phyloP scores from a whole-genome alignment of 2,113 vertebrate genomes.

The Hippocampus mohnikei region DNA sequence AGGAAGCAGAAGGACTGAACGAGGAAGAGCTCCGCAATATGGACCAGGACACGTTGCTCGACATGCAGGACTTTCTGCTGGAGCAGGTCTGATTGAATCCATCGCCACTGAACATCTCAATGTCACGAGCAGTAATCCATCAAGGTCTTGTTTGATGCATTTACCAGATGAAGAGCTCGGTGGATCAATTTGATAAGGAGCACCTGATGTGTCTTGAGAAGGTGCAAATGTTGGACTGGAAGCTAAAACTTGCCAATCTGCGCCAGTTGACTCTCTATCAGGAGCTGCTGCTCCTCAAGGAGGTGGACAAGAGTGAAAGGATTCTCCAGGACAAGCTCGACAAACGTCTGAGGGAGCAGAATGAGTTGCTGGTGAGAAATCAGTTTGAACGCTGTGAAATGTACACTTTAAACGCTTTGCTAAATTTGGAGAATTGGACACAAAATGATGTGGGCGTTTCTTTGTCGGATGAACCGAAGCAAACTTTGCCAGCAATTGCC shows the following conservation, averaged over 20 bases:
- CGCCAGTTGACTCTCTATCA: conserved; percentile 78
- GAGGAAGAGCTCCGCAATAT: conserved; percentile 69
- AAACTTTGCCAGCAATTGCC: background rate
- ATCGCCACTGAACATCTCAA: background rate
- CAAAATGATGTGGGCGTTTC: background rate
- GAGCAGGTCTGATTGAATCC: conserved; percentile 72
- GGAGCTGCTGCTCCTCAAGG: conserved; percentile 84
- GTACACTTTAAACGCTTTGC: background rate
- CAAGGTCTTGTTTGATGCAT: background rate
- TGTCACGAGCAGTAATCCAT: background rate
- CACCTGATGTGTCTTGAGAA: conserved; percentile 81
- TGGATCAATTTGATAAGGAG: conserved; percentile 79
- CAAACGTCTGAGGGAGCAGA: conserved; percentile 63
- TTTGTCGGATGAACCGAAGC: background rate
- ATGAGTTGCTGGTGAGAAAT: conserved; percentile 45
- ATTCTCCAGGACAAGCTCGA: conserved; percentile 75
- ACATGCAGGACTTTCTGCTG: conserved; percentile 77
- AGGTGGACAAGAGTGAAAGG: conserved; percentile 80
- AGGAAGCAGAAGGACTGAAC: background rate
- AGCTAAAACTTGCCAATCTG: conserved; percentile 82
- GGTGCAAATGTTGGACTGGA: conserved; percentile 71
- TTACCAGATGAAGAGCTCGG: conserved; percentile 75
- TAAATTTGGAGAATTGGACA: background rate
- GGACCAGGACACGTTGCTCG: conserved; percentile 75
- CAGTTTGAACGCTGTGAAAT: background rate